Percentiles rank a stretch among this genome's conserved stretches.
Conservation (phyloP, 2,888 invertebrate species). For the Dione juno region DNA sequence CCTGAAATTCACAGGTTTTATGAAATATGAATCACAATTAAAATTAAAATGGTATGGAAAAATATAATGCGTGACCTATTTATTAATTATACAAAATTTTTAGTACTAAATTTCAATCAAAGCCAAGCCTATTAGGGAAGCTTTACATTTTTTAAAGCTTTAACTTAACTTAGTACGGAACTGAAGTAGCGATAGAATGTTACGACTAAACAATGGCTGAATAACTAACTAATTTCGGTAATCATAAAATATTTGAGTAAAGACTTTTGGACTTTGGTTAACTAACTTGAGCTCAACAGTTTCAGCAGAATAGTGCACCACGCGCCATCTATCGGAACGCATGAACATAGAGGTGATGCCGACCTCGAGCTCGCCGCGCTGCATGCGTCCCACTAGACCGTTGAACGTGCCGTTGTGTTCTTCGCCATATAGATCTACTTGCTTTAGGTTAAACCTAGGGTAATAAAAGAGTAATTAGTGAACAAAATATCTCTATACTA, state of each 20-base stretch:
- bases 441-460: slow-evolving; percentile 61
- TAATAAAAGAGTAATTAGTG: background rate
- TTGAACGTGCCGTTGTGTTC: slow-evolving; percentile 82
- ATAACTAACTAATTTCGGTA: no score
- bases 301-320: slow-evolving; percentile 81
- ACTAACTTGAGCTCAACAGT: slow-evolving; percentile 64
- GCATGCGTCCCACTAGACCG: slow-evolving; percentile 82
- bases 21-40: background rate
- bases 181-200: no score
- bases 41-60: background rate
- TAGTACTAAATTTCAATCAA: no score
- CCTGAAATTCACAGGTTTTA: slow-evolving; percentile 54
- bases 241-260: no score
- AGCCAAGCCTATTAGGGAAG: no score
- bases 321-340: slow-evolving; percentile 80
- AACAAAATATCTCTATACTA: no score
- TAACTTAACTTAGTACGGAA: no score
- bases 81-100: no score
- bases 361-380: slow-evolving; percentile 80
- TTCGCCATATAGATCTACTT: slow-evolving; percentile 80
- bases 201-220: no score
- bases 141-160: no score
- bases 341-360: slow-evolving; percentile 81
- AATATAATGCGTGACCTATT: background rate
- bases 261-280: background rate